Conservation (phyloP, 2,113 vertebrate genomes). For the Ptyas mucosa region DNA sequence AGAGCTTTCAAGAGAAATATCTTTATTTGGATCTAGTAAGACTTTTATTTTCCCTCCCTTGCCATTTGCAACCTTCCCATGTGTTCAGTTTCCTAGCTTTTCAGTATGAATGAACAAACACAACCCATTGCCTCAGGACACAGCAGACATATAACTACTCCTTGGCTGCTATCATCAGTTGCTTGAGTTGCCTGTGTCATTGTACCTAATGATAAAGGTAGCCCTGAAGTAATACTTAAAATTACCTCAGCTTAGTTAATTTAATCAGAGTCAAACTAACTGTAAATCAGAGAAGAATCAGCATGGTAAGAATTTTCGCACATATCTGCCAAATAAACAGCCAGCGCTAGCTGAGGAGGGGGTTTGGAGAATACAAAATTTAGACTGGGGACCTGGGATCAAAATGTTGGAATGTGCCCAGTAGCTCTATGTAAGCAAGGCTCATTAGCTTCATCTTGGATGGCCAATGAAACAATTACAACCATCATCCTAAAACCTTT, state of each 20-base stretch:
- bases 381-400: background rate
- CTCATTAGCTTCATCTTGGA: background rate
- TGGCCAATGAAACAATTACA: background rate
- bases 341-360: background rate
- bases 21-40: background rate
- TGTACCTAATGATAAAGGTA: background rate
- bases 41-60: background rate
- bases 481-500: background rate
- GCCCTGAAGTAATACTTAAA: background rate
- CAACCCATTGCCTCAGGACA: background rate
- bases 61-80: background rate
- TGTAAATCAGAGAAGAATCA: background rate
- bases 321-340: background rate
- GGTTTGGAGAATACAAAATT: background rate
- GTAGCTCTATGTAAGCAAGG: background rate
- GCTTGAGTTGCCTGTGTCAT: background rate
- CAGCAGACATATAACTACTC: background rate
- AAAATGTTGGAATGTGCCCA: background rate
- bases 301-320: background rate
- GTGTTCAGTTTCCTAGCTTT: background rate
- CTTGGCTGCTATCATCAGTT: background rate
- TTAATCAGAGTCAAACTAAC: background rate
- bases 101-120: background rate
- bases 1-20: background rate
- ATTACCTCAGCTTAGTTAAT: background rate